Base-by-base conservation (phyloP, 2,888 invertebrate species). In the Macaria liturata region DNA sequence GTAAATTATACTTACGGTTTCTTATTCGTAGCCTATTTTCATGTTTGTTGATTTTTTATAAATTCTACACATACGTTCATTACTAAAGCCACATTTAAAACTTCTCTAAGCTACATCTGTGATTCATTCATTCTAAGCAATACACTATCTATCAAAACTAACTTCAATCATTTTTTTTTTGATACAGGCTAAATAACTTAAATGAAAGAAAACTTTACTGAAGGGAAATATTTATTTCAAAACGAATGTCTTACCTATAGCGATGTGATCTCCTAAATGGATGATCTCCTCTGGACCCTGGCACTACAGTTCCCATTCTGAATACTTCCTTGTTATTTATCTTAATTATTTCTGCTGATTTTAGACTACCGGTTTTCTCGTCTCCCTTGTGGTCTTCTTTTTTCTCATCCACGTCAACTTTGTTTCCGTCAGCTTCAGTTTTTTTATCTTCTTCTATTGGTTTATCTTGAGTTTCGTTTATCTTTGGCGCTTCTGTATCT, bases 161-260 rank as follows among this genome's bases (percentile, higher is more conserved):
- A 20, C 20, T 1, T 20, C 2, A 20, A 20, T 20, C 20, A 20
- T 20, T 2, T 20, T 20, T 20, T 20, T 20, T 20, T 20, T 20
- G 20, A 20, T 20, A 20, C 20, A 20, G 2, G 20, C 20, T 20
- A 20, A 1, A 37, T 37, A 37, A 32, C 30, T 52, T 3, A 58
- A 58, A 58, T 58, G 54, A 58, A 58, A 58, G 54, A 58, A 46
- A 45, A 37, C 20, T 6, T 49, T 42, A 44, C 31, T 9, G 9
- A 39, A 47, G 6, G 46, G 34, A 45, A 39, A 5, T 31, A 32
- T 59, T 59, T 59, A 59, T 59, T 59, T 43, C 43, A 50, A 47
- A 48, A 50, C n/a, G 5, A 39, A 44, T 43, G 32, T 47, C 59
- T 59, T 59, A 59, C 59, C 59, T 51, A 51, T 59, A 40, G 54